phyloP scores from a whole-genome alignment of 2,888 invertebrate species.

The Spisula solida region DNA sequence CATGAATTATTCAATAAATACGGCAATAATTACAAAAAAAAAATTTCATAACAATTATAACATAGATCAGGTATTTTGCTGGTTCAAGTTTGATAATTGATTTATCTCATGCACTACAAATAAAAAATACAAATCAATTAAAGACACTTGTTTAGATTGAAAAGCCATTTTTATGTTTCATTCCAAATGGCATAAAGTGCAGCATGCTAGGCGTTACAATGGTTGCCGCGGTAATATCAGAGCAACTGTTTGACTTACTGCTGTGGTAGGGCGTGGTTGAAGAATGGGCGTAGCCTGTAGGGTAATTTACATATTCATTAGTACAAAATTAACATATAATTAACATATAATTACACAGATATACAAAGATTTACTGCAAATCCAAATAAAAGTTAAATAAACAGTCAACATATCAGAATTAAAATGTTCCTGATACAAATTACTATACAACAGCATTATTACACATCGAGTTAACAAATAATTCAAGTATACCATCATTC shows the following conservation, averaged over 20 bases:
- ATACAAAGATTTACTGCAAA: background rate
- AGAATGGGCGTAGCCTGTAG: constrained; percentile 63
- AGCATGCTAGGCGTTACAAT: constrained; percentile 50
- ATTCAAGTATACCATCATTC: no score
- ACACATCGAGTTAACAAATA: no score
- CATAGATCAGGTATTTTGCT: background rate
- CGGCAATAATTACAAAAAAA: background rate
- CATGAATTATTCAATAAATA: background rate
- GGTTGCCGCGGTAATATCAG: constrained; percentile 46
- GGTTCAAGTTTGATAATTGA: constrained; percentile 9
- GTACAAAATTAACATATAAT: constrained; percentile 3
- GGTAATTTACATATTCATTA: constrained; percentile 42
- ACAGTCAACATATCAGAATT: no score
- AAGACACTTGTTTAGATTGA: constrained; percentile 35
- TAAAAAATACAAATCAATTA: constrained; percentile 13
- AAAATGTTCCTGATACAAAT: no score
- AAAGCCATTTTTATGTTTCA: constrained; percentile 31
- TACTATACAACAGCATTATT: no score
- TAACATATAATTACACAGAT: background rate
- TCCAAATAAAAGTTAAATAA: no score
- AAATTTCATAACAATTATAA: background rate
- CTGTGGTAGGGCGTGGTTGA: constrained; percentile 64
- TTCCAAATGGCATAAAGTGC: constrained; percentile 32
- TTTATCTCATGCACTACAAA: constrained; percentile 46
- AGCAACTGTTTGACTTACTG: constrained; percentile 65